Evolutionary conservation across 35 echinoderm and acorn worm species (phyloP).

Genomic region (Patiria miniata): DNA sequence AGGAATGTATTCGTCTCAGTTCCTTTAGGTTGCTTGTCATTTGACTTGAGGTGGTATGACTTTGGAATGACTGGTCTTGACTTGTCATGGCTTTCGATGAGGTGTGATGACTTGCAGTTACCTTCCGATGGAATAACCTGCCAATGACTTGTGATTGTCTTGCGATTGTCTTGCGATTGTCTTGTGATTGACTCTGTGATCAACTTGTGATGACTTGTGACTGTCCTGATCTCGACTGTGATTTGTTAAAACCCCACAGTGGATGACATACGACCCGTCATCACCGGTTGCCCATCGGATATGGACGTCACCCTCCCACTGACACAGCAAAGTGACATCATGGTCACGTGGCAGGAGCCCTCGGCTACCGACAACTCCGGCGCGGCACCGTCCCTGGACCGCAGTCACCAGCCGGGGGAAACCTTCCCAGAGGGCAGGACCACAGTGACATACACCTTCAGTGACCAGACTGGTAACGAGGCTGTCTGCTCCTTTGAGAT

Average conservation of each 20-base stretch:
- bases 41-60: no score
- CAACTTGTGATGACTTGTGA: no score
- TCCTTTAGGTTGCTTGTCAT: no score
- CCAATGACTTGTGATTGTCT: no score
- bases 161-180: no score
- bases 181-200: no score
- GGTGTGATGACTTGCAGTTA: no score
- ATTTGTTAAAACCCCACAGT: neutral
- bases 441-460: conserved; percentile 66
- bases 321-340: neutral
- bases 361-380: conserved; percentile 74
- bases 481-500: conserved; percentile 34
- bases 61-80: no score
- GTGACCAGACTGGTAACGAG: conserved; percentile 42
- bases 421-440: conserved; percentile 56
- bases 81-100: no score
- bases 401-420: conserved; percentile 42
- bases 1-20: no score
- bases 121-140: no score
- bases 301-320: conserved; percentile 22
- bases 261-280: conserved; percentile 11
- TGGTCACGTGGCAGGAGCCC: conserved; percentile 49
- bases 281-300: conserved; percentile 30
- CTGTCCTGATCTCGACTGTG: no score
- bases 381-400: neutral